Conservation (phyloP, 2,113 vertebrate species). For the Riparia riparia region DNA sequence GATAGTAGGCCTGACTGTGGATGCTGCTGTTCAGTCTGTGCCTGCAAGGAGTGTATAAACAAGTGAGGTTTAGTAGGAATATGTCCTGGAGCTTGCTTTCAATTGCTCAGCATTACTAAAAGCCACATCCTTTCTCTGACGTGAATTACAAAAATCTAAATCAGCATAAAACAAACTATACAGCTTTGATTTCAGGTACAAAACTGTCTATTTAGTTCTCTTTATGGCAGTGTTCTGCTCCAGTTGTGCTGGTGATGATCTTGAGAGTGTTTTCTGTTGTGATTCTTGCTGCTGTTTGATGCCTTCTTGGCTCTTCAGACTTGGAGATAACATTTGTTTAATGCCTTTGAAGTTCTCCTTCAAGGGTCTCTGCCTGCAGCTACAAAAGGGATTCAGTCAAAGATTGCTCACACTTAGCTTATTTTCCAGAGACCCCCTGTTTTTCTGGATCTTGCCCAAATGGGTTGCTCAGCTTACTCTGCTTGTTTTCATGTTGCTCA, state of each 20-base stretch:
- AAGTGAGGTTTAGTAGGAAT: background rate
- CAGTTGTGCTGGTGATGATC: background rate
- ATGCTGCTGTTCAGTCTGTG: background rate
- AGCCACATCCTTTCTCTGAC: background rate
- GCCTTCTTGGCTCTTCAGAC: background rate
- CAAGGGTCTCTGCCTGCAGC: background rate
- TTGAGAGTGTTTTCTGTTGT: background rate
- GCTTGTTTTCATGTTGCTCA: background rate
- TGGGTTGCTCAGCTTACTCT: background rate
- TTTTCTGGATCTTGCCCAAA: background rate
- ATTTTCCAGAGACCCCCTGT: background rate
- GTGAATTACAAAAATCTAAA: background rate
- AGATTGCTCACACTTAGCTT: background rate
- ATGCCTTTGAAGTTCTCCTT: background rate
- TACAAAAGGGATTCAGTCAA: background rate
- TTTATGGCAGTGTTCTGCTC: background rate
- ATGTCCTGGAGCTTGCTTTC: background rate
- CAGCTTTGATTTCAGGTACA: background rate
- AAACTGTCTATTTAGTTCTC: background rate
- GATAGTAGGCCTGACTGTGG: background rate
- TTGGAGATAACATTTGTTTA: background rate
- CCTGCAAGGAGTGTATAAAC: background rate
- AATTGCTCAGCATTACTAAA: background rate
- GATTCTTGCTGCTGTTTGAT: background rate
- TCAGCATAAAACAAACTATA: background rate